These are phyloP conservation scores for Folsomia manolachei DNA, from an alignment of 2,888 invertebrate genomes.

Conservation along the genomic window DNA sequence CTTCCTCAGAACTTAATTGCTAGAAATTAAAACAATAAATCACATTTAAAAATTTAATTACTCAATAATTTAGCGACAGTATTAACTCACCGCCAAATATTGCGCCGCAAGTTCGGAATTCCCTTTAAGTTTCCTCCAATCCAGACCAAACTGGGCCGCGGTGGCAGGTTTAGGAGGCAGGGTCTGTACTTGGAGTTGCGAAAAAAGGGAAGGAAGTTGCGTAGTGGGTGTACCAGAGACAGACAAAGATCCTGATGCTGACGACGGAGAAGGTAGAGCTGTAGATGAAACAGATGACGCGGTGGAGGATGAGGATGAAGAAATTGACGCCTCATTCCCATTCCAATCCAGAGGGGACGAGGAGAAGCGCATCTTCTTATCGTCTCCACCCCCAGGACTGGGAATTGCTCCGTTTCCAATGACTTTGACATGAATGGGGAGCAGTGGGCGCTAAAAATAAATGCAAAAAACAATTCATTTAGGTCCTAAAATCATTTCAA, in stretches of 20 bases:
- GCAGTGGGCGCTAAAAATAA: slow-evolving; percentile 35
- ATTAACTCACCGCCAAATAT: no score
- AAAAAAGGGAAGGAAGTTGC: slow-evolving; percentile 24
- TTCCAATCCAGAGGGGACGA: slow-evolving; percentile 19
- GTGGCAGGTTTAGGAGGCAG: slow-evolving; percentile 60
- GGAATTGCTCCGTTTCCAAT: slow-evolving; percentile 23
- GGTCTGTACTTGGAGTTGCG: slow-evolving; percentile 37
- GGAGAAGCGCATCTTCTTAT: slow-evolving; percentile 17
- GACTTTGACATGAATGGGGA: slow-evolving; percentile 44
- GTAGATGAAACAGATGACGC: slow-evolving; percentile 15
- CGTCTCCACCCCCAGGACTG: slow-evolving; percentile 9
- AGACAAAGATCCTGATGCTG: slow-evolving; percentile 25
- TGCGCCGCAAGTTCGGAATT: slow-evolving; percentile 59
- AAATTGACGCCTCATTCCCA: slow-evolving; percentile 10
- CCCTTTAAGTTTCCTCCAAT: slow-evolving; percentile 63
- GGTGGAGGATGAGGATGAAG: slow-evolving; percentile 21
- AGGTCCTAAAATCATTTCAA: no score
- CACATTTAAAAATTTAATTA: slow-evolving; percentile 8
- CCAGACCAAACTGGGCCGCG: slow-evolving; percentile 65
- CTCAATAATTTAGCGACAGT: no score
- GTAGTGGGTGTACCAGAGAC: not conserved
- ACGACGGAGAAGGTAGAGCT: slow-evolving; percentile 18
- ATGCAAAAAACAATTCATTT: no score
- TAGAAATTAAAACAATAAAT: slow-evolving; percentile 49
- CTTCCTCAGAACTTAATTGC: slow-evolving; percentile 60